A percentile compares a stretch with the other conserved stretches of the same genome.
Evolutionary conservation across 2,113 vertebrate species (phyloP).

Genomic region (Setophaga kirtlandii): DNA sequence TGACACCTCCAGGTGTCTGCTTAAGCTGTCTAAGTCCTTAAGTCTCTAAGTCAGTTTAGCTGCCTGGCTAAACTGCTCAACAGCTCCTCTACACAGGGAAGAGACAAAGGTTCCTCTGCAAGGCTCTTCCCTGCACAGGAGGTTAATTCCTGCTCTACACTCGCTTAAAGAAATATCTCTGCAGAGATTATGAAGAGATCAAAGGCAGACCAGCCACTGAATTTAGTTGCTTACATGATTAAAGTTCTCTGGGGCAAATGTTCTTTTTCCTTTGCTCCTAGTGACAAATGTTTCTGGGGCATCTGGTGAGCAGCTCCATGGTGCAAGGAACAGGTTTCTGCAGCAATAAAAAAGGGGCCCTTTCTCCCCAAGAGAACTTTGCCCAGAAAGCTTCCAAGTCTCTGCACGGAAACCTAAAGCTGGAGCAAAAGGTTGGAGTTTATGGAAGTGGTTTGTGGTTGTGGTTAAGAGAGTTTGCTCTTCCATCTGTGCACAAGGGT

Average conservation of each 20-base stretch:
- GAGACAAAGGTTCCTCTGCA: not conserved
- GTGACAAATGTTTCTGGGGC: not conserved
- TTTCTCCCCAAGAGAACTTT: not conserved
- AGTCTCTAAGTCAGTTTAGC: not conserved
- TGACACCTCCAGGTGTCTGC: not conserved
- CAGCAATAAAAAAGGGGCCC: not conserved
- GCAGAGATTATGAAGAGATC: not conserved
- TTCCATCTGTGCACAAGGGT: not conserved
- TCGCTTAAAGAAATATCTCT: not conserved
- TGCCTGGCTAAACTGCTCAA: not conserved
- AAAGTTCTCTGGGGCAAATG: not conserved
- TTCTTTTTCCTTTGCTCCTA: not conserved
- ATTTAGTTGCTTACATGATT: not conserved
- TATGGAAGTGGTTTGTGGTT: constrained; percentile 40
- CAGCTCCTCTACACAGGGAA: not conserved
- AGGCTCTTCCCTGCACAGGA: not conserved
- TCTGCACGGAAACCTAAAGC: not conserved
- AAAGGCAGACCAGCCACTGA: not conserved
- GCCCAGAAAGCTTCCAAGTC: not conserved
- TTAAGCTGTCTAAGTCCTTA: not conserved
- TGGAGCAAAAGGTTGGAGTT: not conserved
- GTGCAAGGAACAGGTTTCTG: not conserved
- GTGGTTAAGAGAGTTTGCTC: constrained; percentile 18
- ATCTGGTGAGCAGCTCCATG: not conserved
- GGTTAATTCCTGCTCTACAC: not conserved